Percentiles rank a stretch among this genome's conserved stretches.
Evolutionary conservation across 2,888 invertebrate genomes (phyloP).

Genomic region (Eupithecia abbreviata): DNA sequence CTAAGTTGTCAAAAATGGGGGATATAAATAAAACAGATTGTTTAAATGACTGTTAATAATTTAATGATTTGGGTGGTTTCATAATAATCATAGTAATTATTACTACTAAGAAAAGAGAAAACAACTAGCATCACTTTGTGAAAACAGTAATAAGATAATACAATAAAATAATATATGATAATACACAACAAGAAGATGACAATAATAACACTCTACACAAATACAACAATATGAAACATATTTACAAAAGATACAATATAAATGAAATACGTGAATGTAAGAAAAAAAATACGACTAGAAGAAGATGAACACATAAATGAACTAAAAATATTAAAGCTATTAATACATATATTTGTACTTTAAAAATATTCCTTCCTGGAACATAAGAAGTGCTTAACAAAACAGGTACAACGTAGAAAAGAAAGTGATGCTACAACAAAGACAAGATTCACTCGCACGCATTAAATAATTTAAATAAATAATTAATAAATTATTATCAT

Average conservation of each 20-base stretch:
- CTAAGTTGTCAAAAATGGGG: background rate
- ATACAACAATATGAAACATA: slow-evolving; percentile 73
- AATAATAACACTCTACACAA: slow-evolving; percentile 74
- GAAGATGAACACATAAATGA: slow-evolving; percentile 60
- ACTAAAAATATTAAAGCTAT: slow-evolving; percentile 69
- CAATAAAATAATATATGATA: slow-evolving; percentile 46
- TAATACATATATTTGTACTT: slow-evolving; percentile 66
- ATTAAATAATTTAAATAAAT: slow-evolving; percentile 76
- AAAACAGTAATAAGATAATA: slow-evolving; percentile 43
- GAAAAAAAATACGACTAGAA: slow-evolving; percentile 56
- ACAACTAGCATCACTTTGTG: slow-evolving; percentile 40
- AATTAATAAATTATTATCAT: slow-evolving; percentile 71
- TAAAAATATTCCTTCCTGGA: slow-evolving; percentile 44
- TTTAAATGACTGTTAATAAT: slow-evolving; percentile 48
- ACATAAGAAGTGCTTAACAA: slow-evolving; percentile 47
- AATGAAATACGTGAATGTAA: background rate
- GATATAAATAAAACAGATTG: slow-evolving; percentile 23
- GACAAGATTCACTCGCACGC: slow-evolving; percentile 73
- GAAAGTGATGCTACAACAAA: slow-evolving; percentile 50
- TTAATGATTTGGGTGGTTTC: slow-evolving; percentile 65
- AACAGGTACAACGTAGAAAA: slow-evolving; percentile 70
- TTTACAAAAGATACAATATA: slow-evolving; percentile 49
- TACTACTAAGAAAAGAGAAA: slow-evolving; percentile 41
- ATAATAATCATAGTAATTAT: slow-evolving; percentile 54
- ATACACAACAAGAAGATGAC: slow-evolving; percentile 63